These are phyloP conservation scores for Drosophila hamatofila DNA, from an alignment of 2,888 invertebrate genomes.

Conservation along the genomic window DNA sequence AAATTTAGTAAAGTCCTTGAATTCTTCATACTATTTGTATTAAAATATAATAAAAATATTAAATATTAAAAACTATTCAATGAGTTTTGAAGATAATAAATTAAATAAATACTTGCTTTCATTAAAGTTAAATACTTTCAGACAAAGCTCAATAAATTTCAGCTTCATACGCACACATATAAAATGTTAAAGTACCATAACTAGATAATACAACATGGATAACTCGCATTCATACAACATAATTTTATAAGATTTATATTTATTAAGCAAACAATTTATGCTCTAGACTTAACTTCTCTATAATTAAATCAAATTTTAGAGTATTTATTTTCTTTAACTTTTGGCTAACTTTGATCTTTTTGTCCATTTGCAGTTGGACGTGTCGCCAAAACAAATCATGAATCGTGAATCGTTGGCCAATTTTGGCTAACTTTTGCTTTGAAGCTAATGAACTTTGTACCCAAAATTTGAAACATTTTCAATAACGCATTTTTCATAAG, in stretches of 20 bases:
- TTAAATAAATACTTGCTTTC: too few relatives aligned
- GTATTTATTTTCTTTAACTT: constrained; percentile 17
- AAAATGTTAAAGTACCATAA: too few relatives aligned
- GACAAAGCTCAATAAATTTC: too few relatives aligned
- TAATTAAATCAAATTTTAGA: neutral
- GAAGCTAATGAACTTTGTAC: constrained; percentile 47
- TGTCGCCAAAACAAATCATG: constrained; percentile 9
- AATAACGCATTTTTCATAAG: constrained; percentile 50
- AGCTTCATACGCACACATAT: too few relatives aligned
- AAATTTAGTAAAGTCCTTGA: neutral
- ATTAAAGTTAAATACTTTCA: too few relatives aligned
- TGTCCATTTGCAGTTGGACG: constrained; percentile 4
- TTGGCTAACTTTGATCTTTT: constrained; percentile 64
- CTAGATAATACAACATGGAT: neutral
- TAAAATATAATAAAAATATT: neutral
- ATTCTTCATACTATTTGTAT: too few relatives aligned
- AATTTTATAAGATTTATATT: neutral
- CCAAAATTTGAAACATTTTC: constrained; percentile 48
- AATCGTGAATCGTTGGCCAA: constrained; percentile 14
- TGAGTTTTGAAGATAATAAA: too few relatives aligned
- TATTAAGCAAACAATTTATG: neutral
- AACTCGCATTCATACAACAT: neutral
- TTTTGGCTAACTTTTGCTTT: constrained; percentile 27
- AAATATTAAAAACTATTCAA: too few relatives aligned
- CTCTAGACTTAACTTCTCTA: neutral